Percentiles rank a stretch among this genome's conserved stretches.
These are phyloP conservation scores for Hassar affinis DNA, from an alignment of 2,113 vertebrate genomes.

Conservation along the genomic window DNA sequence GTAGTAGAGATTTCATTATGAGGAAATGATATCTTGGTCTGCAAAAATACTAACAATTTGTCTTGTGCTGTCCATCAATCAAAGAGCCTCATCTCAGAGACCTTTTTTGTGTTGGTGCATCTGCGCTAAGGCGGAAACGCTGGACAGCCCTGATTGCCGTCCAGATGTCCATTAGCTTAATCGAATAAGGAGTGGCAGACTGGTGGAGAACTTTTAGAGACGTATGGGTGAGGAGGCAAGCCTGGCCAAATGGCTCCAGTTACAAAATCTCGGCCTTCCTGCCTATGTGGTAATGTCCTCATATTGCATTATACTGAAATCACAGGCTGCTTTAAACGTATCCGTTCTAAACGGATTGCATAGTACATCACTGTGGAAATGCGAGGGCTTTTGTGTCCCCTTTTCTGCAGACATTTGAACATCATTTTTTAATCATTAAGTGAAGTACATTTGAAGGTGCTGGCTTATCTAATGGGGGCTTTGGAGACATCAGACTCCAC, in stretches of 20 bases:
- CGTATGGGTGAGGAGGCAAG: constrained; percentile 26
- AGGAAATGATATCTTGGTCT: constrained; percentile 21
- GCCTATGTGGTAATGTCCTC: constrained; percentile 19
- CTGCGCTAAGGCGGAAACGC: constrained; percentile 36
- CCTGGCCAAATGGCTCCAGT: constrained; percentile 30
- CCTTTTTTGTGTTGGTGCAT: constrained; percentile 40
- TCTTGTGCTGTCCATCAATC: constrained; percentile 42
- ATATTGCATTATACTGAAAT: background rate
- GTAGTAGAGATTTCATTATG: constrained; percentile 20
- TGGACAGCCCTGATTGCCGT: constrained; percentile 32
- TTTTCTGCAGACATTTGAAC: background rate
- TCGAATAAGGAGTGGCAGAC: constrained; percentile 49
- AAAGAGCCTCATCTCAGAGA: constrained; percentile 31
- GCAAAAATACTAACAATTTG: constrained; percentile 20
- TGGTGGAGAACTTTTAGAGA: constrained; percentile 36
- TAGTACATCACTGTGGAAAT: too few species aligned
- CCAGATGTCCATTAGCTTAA: constrained; percentile 57
- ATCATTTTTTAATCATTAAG: background rate
- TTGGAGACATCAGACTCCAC: background rate
- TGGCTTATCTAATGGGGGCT: background rate
- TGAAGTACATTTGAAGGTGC: background rate
- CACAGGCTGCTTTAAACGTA: background rate
- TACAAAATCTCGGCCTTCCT: constrained; percentile 28
- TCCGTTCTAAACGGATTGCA: constrained; percentile 4
- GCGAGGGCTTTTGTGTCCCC: background rate